Evolutionary conservation across 2,113 vertebrate genomes (phyloP).

Genomic region (Engystomops pustulosus): DNA sequence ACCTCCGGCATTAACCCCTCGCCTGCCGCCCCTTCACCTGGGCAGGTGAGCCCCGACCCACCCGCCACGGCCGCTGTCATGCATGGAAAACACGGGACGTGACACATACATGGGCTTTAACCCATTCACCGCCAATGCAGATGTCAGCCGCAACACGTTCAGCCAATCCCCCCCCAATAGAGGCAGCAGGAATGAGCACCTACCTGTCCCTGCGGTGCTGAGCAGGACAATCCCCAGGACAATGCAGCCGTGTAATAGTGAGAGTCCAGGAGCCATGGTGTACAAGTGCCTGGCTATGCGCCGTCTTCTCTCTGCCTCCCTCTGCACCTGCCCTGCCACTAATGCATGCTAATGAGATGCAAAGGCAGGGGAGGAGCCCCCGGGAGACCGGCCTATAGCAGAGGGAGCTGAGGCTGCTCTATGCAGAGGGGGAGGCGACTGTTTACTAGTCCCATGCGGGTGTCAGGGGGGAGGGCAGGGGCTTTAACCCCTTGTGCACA

Average conservation of each 20-base stretch:
- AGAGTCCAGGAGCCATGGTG: conserved; percentile 47
- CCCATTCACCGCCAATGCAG: not conserved
- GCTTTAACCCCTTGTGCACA: conserved; percentile 18
- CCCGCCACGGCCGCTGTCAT: not conserved
- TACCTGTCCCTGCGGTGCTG: conserved; percentile 49
- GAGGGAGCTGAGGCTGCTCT: conserved; percentile 3
- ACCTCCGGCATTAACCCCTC: not conserved
- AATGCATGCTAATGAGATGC: conserved; percentile 58
- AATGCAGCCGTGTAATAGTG: conserved; percentile 39
- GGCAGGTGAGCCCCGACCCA: not conserved
- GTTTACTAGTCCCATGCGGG: conserved; percentile 60
- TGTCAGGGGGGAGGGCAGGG: conserved; percentile 16
- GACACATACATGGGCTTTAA: not conserved
- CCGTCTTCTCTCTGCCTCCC: conserved; percentile 15
- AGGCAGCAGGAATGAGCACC: not conserved
- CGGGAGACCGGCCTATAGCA: conserved; percentile 48
- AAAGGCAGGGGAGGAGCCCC: conserved; percentile 43
- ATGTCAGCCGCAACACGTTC: not conserved
- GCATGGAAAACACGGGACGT: not conserved
- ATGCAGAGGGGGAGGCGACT: conserved; percentile 52
- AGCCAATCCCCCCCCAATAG: not conserved
- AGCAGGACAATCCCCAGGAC: conserved; percentile 54
- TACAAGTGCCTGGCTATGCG: not conserved
- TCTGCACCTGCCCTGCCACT: conserved; percentile 59
- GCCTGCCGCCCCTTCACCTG: not conserved